These are phyloP conservation scores for Rhombomys opimus DNA, from an alignment of 2,113 vertebrate genomes.

Conservation along the genomic window DNA sequence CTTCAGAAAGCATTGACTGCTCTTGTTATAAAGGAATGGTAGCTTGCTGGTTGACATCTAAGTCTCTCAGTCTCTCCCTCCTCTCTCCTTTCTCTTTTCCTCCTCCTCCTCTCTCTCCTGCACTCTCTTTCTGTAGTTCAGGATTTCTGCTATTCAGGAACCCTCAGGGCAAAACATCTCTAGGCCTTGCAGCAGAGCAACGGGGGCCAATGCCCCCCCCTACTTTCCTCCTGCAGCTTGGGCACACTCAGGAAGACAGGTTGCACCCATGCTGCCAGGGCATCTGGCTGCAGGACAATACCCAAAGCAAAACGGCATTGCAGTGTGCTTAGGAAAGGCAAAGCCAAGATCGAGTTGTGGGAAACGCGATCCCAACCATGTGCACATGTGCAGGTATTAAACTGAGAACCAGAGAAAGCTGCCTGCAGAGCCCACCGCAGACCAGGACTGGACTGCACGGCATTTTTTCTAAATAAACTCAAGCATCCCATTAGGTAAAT, in stretches of 20 bases:
- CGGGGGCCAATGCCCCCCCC: too few relatives aligned
- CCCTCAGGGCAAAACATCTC: background rate
- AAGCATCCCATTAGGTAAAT: constrained; percentile 52
- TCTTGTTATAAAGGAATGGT: background rate
- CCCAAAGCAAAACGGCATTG: background rate
- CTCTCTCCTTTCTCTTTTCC: background rate
- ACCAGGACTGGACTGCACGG: background rate
- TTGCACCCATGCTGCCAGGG: background rate
- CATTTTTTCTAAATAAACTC: constrained; percentile 68
- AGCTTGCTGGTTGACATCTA: background rate
- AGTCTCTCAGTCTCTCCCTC: background rate
- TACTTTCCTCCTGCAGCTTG: background rate
- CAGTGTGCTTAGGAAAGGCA: background rate
- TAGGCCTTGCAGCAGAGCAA: background rate
- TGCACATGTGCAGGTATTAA: constrained; percentile 31
- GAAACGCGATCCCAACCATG: background rate
- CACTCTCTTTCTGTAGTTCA: background rate
- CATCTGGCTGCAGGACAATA: background rate
- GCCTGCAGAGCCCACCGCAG: background rate
- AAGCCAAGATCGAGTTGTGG: background rate
- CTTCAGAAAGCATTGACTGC: background rate
- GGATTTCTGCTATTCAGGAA: background rate
- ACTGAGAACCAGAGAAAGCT: constrained; percentile 38
- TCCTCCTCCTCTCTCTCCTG: background rate
- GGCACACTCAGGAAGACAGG: background rate